Conservation (phyloP, 2,888 invertebrate genomes). For the Minunthozetes semirufus region DNA sequence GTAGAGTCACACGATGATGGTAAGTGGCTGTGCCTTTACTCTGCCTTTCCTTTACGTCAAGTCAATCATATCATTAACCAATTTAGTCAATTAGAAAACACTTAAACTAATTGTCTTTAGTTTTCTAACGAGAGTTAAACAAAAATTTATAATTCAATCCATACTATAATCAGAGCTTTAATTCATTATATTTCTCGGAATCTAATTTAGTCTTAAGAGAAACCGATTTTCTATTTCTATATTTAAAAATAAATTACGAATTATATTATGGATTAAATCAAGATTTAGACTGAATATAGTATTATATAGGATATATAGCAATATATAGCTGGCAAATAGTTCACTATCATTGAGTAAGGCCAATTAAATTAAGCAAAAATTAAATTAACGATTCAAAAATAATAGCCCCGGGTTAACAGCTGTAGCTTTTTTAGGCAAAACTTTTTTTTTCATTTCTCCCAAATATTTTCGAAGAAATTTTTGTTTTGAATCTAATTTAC, state of each 20-base stretch:
- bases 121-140: no score
- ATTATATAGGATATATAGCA: no score
- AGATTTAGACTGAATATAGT: neutral
- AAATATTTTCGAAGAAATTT: no score
- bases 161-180: constrained; percentile 1
- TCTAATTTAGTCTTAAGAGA: neutral
- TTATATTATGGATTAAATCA: constrained; percentile 9
- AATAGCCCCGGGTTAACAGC: no score
- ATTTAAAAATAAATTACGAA: neutral
- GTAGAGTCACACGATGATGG: constrained; percentile 66
- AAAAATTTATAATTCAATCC: neutral
- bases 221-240: neutral
- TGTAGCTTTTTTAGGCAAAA: no score
- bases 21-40: constrained; percentile 46
- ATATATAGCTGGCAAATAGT: neutral
- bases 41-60: neutral
- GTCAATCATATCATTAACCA: neutral
- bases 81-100: neutral
- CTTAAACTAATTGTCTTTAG: neutral
- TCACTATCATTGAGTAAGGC: neutral
- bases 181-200: neutral
- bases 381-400: no score
- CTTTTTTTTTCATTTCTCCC: no score
- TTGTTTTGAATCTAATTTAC: no score
- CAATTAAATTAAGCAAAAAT: no score